A percentile compares a stretch with the other conserved stretches of the same genome.
Conservation (phyloP, 2,113 vertebrate genomes). For the Ochotona princeps region DNA sequence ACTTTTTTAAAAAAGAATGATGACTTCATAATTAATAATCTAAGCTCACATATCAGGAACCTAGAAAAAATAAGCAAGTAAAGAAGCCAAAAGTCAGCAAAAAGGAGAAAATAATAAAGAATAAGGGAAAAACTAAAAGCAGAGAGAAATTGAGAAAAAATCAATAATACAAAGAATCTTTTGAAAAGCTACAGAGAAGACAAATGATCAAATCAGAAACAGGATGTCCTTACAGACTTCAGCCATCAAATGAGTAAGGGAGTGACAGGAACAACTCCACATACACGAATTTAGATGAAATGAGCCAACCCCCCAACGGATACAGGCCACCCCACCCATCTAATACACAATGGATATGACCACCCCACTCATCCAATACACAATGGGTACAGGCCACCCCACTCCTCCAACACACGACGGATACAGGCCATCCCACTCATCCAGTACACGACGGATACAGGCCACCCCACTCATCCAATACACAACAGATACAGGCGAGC, state of each 20-base stretch:
- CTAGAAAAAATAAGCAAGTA: background rate
- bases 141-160: background rate
- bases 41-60: background rate
- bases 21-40: background rate
- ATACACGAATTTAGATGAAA: background rate
- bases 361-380: background rate
- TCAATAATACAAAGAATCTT: background rate
- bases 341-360: background rate
- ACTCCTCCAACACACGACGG: background rate
- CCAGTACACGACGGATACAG: background rate
- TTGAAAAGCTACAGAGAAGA: background rate
- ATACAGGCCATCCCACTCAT: background rate
- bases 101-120: constrained; percentile 18
- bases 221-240: background rate
- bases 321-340: background rate
- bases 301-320: background rate
- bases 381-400: background rate
- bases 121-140: background rate
- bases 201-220: constrained; percentile 15
- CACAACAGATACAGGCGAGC: background rate
- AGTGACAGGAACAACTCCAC: background rate
- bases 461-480: background rate
- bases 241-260: background rate
- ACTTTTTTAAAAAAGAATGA: too few relatives aligned
- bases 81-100: constrained; percentile 1